Base-by-base conservation (phyloP, 2,888 invertebrate species). In the Epiperipatus broadwayi region DNA sequence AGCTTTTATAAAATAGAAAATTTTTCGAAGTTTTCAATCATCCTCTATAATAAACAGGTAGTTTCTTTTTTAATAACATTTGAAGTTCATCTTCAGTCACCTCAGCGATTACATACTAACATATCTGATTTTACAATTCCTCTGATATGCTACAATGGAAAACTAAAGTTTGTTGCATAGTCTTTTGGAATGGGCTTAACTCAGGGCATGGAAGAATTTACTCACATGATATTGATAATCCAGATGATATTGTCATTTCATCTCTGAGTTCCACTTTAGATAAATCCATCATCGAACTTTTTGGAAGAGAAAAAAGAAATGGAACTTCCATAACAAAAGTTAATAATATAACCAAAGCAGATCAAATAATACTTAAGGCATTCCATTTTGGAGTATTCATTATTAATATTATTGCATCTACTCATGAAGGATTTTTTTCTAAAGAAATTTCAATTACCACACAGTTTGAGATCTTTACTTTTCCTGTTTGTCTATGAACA, bases 391-490 rank as follows among this genome's bases (percentile, higher is more conserved):
- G 75, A 34, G 68, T 78, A 44, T 73, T 80, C 55, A 70, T 72
- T 51, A 63, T 81, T 41, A 69, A 70, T 44, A 67, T 83, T 8
- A 67, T 71, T 46, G 72, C 75, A 32, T 73, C 76, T 1, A 66
- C 67, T 48, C 62, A 68, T 4, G 75, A 79, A 48, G 73, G 73
- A 37, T 65, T 68, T 41, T 69, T 72, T 48, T 66, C 67, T 48
- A 77, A 73, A 22, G 72, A 73, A 49, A 68, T 79, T 7, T 71
- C 71, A 49, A 67, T 81, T n/a, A 68, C 70, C 53, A 80, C 80
- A 32, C 55, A 59, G 43, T 63, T 53, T 53, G 58, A 64, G 49
- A 51, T 53, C 44, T 52, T 33, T 49, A 59, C 55, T 49, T 52
- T 78, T 41, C 73, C 75, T n/a, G 70, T 81, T 40, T 69, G 69